Base-by-base conservation (phyloP, 2,888 invertebrate species). In the Lasioglossum villosulum region DNA sequence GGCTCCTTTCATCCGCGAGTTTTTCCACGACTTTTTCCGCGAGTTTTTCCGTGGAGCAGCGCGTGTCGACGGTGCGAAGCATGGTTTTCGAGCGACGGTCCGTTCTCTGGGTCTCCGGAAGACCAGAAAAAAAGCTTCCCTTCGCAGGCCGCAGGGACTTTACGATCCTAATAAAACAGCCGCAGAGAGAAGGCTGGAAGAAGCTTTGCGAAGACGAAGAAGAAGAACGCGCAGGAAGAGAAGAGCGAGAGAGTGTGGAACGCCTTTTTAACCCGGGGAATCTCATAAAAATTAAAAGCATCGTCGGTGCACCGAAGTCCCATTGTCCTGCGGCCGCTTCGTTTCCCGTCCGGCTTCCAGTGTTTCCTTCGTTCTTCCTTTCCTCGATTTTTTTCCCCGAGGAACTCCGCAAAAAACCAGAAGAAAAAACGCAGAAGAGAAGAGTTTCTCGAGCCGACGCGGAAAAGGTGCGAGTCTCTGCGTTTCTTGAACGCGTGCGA, bases 231-330 rank as follows among this genome's bases (percentile, higher is more conserved):
- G 2, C 23, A 2, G 37, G 39, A 80, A 68, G 68, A 52, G 66
- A 68, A 73, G 56, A 75, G 56, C 27, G 66, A 48, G 19, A 34
- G 39, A 70, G 68, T 16, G n/a, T 48, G 66, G 59, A 34, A 42
- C 76, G 82, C 83, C 88, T 91, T 92, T 93, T 93, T 89, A 92
- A 89, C 92, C 88, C 75, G 79, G 66, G 90, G 90, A 92, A 92
- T 89, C 89, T 90, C 92, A 92, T 93, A 93, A 92, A 94, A 93
- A 93, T 93, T 93, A 93, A 92, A 90, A 92, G 89, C 88, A 87
- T 88, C 86, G 88, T 89, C 89, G 91, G 90, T 89, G 86, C 84
- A 91, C 90, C 92, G 66, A 89, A 80, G 63, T 39, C 37, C 85
- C 70, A 86, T 90, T 89, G 82, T 84, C 80, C 86, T 71, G 71